Percentiles rank a stretch among this genome's conserved stretches.
Conservation (phyloP, 2,888 invertebrate genomes). For the Harmothoe impar region DNA sequence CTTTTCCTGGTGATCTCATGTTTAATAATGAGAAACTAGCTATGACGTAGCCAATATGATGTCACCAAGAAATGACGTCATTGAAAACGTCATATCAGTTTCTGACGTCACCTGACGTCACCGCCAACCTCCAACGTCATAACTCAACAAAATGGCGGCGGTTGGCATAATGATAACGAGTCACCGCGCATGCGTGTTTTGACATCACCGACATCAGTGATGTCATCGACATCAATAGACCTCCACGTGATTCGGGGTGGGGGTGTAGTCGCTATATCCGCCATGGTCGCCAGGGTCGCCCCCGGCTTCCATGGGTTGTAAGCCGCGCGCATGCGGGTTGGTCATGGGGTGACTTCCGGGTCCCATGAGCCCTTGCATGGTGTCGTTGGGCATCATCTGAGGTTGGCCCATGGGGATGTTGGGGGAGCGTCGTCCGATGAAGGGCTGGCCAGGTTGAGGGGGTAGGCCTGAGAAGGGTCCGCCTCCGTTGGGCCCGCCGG, state of each 20-base stretch:
- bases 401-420: constrained; percentile 75
- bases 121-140: constrained; percentile 26
- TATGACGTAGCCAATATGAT: neutral
- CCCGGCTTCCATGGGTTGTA: constrained; percentile 23
- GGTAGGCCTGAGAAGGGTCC: constrained; percentile 20
- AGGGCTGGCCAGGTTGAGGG: constrained; percentile 70
- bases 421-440: constrained; percentile 78
- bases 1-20: neutral
- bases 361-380: constrained; percentile 62
- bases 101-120: constrained; percentile 38
- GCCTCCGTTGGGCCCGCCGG: neutral
- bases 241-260: constrained; percentile 35
- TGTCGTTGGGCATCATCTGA: constrained; percentile 76
- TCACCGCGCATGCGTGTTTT: constrained; percentile 24
- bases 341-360: constrained; percentile 38
- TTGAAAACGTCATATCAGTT: neutral
- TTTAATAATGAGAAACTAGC: neutral
- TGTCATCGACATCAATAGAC: constrained; percentile 47
- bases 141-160: constrained; percentile 35
- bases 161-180: neutral
- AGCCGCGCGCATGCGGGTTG: constrained; percentile 44
- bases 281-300: neutral
- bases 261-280: constrained; percentile 42
- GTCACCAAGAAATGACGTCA: constrained; percentile 10
- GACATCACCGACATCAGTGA: neutral